These are phyloP conservation scores for Palythoa heliodiscus DNA, from an alignment of 92 coral and sea anemone species.

Conservation along the genomic window DNA sequence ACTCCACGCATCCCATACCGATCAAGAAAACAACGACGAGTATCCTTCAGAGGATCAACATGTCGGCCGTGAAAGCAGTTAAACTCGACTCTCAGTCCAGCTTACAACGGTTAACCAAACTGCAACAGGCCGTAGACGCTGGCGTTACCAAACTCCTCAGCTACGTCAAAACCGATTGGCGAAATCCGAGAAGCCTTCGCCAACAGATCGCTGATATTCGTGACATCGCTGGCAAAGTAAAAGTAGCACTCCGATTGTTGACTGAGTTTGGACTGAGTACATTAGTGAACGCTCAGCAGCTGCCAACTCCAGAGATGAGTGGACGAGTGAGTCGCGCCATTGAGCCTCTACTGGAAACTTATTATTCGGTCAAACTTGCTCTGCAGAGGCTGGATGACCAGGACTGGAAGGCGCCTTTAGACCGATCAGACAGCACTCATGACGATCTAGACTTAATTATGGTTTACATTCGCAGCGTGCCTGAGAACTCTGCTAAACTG, in stretches of 20 bases:
- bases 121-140: conserved; percentile 94
- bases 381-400: conserved; percentile 87
- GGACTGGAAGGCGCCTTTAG: conserved; percentile 82
- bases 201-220: conserved; percentile 85
- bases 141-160: conserved; percentile 83
- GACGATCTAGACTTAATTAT: conserved; percentile 91
- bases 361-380: conserved; percentile 87
- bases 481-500: conserved; percentile 79
- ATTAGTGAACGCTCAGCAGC: conserved; percentile 75
- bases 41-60: conserved; percentile 87
- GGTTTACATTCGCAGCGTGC: conserved; percentile 82
- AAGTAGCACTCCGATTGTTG: conserved; percentile 87
- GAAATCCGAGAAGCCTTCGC: conserved; percentile 73
- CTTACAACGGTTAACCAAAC: conserved; percentile 77
- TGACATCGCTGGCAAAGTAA: conserved; percentile 90
- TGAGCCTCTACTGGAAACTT: conserved; percentile 88
- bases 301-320: conserved; percentile 66
- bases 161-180: conserved; percentile 89
- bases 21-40: conserved; percentile 69
- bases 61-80: conserved; percentile 89
- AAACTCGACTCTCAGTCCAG: conserved; percentile 73
- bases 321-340: conserved; percentile 83
- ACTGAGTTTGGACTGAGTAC: conserved; percentile 95
- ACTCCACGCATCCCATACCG: conserved; percentile 33
- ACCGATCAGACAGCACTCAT: conserved; percentile 62